Percentiles rank a stretch among this genome's conserved stretches.
Evolutionary conservation across 2,113 vertebrate genomes (phyloP).

Genomic region (Percina caprodes): DNA sequence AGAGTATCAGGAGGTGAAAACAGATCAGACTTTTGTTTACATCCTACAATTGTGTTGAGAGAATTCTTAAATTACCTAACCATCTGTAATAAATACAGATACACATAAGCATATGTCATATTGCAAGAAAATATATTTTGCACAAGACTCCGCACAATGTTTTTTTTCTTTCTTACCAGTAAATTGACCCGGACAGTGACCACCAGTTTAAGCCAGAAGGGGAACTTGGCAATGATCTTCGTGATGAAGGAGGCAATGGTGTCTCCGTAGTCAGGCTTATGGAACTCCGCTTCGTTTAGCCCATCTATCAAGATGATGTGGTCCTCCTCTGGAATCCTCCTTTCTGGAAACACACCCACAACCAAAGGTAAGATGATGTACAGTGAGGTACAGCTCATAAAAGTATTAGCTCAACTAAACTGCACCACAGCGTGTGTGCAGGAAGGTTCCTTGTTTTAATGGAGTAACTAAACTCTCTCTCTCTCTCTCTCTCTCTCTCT

Average conservation of each 20-base stretch:
- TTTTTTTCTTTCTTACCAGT: slow-evolving; percentile 86
- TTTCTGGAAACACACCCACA: slow-evolving; percentile 83
- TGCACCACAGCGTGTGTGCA: background rate
- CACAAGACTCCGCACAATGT: background rate
- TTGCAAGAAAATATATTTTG: background rate
- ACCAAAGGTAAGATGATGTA: background rate
- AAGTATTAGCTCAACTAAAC: background rate
- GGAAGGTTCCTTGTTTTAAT: slow-evolving; percentile 12
- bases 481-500: slow-evolving; percentile 31
- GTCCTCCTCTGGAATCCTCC: slow-evolving; percentile 95
- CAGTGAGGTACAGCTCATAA: background rate
- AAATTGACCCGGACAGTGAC: slow-evolving; percentile 94
- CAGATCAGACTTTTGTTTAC: slow-evolving; percentile 10
- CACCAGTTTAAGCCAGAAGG: slow-evolving; percentile 95
- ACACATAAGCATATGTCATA: background rate
- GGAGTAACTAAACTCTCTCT: slow-evolving; percentile 29
- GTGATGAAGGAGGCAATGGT: slow-evolving; percentile 95
- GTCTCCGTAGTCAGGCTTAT: slow-evolving; percentile 98
- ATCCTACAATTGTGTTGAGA: background rate
- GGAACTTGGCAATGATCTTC: slow-evolving; percentile 93
- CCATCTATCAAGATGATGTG: slow-evolving; percentile 96
- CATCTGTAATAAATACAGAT: background rate
- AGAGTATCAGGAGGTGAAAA: slow-evolving; percentile 6
- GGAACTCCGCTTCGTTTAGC: slow-evolving; percentile 98
- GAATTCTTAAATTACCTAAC: background rate